Percentiles rank a stretch among this genome's conserved stretches.
These are phyloP conservation scores for Thymelicus acteon DNA, from an alignment of 2,888 invertebrate genomes.

Conservation along the genomic window DNA sequence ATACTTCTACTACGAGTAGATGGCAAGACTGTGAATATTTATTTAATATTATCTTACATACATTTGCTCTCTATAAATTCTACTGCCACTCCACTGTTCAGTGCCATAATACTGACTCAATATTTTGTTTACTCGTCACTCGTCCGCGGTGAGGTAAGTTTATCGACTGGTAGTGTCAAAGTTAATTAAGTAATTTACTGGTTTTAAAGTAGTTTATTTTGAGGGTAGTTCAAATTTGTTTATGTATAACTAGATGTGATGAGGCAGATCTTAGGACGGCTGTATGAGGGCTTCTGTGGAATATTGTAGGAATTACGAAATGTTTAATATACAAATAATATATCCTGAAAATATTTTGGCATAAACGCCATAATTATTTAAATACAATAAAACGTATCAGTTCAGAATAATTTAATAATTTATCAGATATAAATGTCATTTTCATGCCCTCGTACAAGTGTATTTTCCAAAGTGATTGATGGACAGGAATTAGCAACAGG, in stretches of 20 bases:
- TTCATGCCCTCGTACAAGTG: background rate
- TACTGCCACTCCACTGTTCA: background rate
- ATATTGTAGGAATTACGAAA: background rate
- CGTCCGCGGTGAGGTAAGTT: background rate
- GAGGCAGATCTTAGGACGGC: background rate
- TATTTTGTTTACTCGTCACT: background rate
- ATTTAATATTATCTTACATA: no score
- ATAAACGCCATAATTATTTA: no score
- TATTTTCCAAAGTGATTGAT: background rate
- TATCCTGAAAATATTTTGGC: no score
- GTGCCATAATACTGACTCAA: background rate
- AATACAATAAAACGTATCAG: background rate
- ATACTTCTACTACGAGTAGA: no score
- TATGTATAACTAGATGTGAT: background rate
- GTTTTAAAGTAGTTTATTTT: conserved; percentile 14
- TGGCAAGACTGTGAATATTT: no score
- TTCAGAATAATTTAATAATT: no score
- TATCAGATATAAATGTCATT: no score
- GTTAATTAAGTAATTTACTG: conserved; percentile 17
- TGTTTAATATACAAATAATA: no score
- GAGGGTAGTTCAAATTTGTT: conserved; percentile 19
- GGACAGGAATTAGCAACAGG: background rate
- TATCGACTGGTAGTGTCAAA: background rate
- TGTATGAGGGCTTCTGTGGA: background rate
- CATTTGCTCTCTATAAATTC: background rate